Evolutionary conservation across 2,113 vertebrate species (phyloP).

Genomic region (Heterotis niloticus): DNA sequence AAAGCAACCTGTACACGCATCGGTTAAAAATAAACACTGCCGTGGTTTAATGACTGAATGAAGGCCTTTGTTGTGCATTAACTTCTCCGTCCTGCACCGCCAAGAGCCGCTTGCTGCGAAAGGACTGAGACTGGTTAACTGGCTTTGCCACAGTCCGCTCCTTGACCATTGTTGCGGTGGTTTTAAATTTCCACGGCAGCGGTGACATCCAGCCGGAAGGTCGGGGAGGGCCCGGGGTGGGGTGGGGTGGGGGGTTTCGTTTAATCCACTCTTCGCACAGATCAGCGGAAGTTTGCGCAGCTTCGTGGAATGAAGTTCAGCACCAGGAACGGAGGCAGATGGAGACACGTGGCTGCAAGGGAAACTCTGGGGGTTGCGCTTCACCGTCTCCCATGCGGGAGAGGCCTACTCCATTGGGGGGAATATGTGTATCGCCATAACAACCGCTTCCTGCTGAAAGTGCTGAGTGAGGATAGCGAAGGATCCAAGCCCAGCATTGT

Average conservation of each 20-base stretch:
- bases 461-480: not conserved
- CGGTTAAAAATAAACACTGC: not conserved
- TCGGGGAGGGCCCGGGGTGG: too few relatives aligned
- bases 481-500: too few relatives aligned
- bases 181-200: not conserved
- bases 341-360: not conserved
- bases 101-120: not conserved
- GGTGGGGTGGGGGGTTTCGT: not conserved
- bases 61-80: not conserved
- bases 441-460: not conserved
- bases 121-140: conserved; percentile 1
- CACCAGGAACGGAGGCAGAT: not conserved
- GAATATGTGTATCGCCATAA: not conserved
- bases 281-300: not conserved
- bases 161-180: not conserved
- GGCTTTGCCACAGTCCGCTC: not conserved
- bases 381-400: not conserved
- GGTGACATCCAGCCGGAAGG: not conserved
- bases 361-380: not conserved
- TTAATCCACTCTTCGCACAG: not conserved
- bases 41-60: not conserved
- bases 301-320: not conserved
- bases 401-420: not conserved
- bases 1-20: not conserved
- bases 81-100: not conserved